Evolutionary conservation across 1,140 invertebrate species (phyloP).

Genomic region (Drosophila santomea): DNA sequence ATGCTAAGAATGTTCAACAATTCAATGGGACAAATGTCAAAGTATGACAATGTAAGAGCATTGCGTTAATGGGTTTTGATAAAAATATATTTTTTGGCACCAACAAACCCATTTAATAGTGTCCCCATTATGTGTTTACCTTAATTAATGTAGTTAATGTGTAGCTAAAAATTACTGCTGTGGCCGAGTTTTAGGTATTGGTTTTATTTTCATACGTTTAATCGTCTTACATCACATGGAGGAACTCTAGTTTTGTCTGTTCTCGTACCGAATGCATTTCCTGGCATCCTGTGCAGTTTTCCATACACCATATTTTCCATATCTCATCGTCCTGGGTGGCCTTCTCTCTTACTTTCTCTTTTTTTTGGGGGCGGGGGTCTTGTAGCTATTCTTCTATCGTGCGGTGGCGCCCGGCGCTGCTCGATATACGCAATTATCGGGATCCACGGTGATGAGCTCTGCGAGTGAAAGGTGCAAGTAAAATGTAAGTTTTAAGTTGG

Average conservation of each 20-base stretch:
- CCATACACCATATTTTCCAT: too few species aligned
- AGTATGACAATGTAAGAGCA: slow-evolving; percentile 8
- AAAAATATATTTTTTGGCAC: slow-evolving; percentile 7
- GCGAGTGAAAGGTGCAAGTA: background rate
- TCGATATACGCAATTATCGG: slow-evolving; percentile 66
- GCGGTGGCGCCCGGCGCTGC: slow-evolving; percentile 56
- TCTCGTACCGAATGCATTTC: background rate
- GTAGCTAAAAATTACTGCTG: background rate
- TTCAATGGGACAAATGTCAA: slow-evolving; percentile 25
- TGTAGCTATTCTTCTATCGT: slow-evolving; percentile 18
- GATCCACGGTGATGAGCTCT: slow-evolving; percentile 73
- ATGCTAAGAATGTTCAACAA: background rate
- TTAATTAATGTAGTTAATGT: background rate
- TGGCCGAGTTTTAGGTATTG: background rate
- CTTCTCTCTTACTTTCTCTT: background rate
- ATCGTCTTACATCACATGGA: slow-evolving; percentile 59
- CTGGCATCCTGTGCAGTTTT: background rate
- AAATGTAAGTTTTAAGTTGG: too few species aligned
- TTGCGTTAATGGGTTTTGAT: slow-evolving; percentile 2
- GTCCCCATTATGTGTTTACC: background rate
- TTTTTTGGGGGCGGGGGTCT: background rate
- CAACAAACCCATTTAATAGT: slow-evolving; percentile 1
- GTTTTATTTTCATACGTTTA: slow-evolving; percentile 25
- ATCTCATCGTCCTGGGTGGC: background rate
- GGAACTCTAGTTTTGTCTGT: slow-evolving; percentile 49